Conservation (phyloP, 23 tunicate species). For the Diplosoma virens region DNA sequence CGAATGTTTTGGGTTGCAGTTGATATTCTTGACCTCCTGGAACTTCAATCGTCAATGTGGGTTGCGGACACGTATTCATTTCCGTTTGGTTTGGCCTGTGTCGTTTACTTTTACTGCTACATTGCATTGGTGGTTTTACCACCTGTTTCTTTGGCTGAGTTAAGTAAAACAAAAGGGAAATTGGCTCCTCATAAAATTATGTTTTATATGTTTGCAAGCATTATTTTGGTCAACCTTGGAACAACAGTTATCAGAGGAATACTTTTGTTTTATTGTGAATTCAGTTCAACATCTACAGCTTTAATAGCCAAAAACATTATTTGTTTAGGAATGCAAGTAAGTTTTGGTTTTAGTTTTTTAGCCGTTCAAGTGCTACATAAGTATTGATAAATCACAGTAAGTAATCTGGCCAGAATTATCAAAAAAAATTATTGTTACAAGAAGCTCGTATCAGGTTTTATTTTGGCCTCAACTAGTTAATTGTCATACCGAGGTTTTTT, state of each 20-base stretch:
- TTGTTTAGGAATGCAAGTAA: constrained; percentile 75
- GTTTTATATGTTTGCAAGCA: constrained; percentile 54
- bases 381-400: too few species aligned
- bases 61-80: constrained; percentile 46
- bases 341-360: too few species aligned
- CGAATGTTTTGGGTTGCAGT: constrained; percentile 83
- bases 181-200: constrained; percentile 60
- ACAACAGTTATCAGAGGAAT: constrained; percentile 42
- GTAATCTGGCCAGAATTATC: too few species aligned
- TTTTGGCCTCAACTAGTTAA: too few species aligned
- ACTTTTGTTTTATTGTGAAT: constrained; percentile 46
- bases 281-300: constrained; percentile 34
- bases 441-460: too few species aligned
- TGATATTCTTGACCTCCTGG: constrained; percentile 73
- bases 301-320: constrained; percentile 79
- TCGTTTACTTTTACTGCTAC: constrained; percentile 71
- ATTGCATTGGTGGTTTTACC: constrained; percentile 66
- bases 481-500: too few species aligned
- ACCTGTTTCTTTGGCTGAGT: constrained; percentile 72
- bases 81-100: constrained; percentile 41
- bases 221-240: constrained; percentile 60
- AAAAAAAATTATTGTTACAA: too few species aligned
- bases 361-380: too few species aligned
- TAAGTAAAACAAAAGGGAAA: constrained; percentile 62
- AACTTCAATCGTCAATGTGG: constrained; percentile 78